These are phyloP conservation scores for Myotis lucifugus DNA, from an alignment of 2,113 vertebrate species.

Conservation along the genomic window DNA sequence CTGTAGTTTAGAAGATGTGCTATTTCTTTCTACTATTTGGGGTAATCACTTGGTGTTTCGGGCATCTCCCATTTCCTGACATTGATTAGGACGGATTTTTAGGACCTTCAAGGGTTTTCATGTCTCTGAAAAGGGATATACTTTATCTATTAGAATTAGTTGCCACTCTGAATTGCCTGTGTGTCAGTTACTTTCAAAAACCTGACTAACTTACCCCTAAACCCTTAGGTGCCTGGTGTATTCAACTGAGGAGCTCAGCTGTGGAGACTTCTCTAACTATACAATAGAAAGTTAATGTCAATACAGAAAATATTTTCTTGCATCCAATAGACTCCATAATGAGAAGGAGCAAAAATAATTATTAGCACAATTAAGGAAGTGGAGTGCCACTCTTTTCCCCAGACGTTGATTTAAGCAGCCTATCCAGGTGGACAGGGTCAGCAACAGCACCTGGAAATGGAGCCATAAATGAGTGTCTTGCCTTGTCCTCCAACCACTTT, in stretches of 20 bases:
- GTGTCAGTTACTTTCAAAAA: constrained; percentile 47
- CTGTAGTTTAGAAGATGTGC: not conserved
- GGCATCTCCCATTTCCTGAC: constrained; percentile 35
- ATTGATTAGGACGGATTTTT: constrained; percentile 36
- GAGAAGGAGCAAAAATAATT: constrained; percentile 28
- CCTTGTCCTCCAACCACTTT: constrained; percentile 66
- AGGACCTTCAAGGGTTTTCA: constrained; percentile 49
- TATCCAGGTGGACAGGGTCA: not conserved
- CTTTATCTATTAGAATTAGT: constrained; percentile 56
- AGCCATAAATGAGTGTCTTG: constrained; percentile 34
- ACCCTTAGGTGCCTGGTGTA: not conserved
- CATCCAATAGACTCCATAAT: not conserved
- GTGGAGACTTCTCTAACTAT: not conserved
- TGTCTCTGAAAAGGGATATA: constrained; percentile 25
- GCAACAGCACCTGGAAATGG: not conserved
- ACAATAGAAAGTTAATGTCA: not conserved
- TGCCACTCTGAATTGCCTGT: constrained; percentile 22
- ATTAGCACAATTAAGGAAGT: constrained; percentile 10
- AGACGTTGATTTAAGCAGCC: not conserved
- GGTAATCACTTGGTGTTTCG: not conserved
- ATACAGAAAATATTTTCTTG: constrained; percentile 20
- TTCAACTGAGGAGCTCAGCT: constrained; percentile 12
- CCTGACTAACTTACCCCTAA: constrained; percentile 59
- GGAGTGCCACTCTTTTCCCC: not conserved
- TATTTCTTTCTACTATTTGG: not conserved